These are phyloP conservation scores for Oreochromis aureus DNA, from an alignment of 2,113 vertebrate genomes.

Conservation along the genomic window DNA sequence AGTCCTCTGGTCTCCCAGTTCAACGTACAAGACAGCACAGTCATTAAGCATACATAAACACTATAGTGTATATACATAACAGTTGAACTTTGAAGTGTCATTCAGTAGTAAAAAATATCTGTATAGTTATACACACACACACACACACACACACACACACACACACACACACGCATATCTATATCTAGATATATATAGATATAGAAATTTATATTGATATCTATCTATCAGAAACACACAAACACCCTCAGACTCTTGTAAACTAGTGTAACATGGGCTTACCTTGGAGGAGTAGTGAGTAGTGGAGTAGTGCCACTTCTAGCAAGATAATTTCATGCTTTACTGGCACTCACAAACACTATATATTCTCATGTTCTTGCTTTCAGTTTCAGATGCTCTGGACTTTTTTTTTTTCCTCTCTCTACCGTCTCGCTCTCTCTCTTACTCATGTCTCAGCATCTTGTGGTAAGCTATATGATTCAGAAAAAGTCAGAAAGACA, in stretches of 20 bases:
- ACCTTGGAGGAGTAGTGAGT: constrained; percentile 40
- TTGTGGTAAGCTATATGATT: constrained; percentile 7
- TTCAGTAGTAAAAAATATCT: background rate
- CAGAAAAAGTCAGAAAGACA: background rate
- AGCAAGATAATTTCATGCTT: background rate
- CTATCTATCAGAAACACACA: background rate
- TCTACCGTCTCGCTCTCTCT: background rate
- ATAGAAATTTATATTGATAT: background rate
- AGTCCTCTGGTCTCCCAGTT: background rate
- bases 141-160: background rate
- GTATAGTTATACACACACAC: background rate
- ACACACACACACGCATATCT: too few relatives aligned
- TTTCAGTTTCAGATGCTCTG: constrained; percentile 46
- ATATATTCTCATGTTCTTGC: constrained; percentile 28
- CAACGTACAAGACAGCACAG: background rate
- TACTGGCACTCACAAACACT: background rate
- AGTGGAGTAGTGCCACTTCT: background rate
- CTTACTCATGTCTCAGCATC: background rate
- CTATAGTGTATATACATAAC: background rate
- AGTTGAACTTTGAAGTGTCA: background rate
- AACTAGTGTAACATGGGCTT: background rate
- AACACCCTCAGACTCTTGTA: background rate
- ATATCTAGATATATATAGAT: background rate
- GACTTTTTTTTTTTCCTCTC: constrained; percentile 23
- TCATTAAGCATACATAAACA: background rate